phyloP scores from a whole-genome alignment of 1,140 invertebrate species.

The Adoxophyes honmai region DNA sequence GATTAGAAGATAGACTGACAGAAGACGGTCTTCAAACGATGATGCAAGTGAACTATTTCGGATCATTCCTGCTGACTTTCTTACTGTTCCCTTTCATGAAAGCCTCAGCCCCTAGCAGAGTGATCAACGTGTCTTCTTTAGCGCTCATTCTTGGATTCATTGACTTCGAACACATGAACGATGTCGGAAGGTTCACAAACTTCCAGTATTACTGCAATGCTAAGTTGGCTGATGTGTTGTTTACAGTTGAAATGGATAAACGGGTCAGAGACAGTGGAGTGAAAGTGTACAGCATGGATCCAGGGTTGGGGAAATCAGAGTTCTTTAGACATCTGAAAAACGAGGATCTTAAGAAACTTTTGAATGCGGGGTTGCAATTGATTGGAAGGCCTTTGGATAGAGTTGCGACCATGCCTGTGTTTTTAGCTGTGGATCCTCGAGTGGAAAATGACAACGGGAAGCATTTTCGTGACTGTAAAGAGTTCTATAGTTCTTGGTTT shows the following conservation, averaged over 20 bases:
- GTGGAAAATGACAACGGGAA: slow-evolving; percentile 80
- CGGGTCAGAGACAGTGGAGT: slow-evolving; percentile 78
- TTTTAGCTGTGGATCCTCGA: slow-evolving; percentile 81
- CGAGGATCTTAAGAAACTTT: slow-evolving; percentile 57
- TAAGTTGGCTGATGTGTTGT: slow-evolving; percentile 85
- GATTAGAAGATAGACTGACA: slow-evolving; percentile 49
- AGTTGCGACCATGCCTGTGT: slow-evolving; percentile 85
- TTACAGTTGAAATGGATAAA: slow-evolving; percentile 82
- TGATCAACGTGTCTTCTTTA: slow-evolving; percentile 71
- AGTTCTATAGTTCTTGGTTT: slow-evolving; percentile 47
- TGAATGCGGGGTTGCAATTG: slow-evolving; percentile 31
- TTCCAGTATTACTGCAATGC: slow-evolving; percentile 83
- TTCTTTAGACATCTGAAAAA: slow-evolving; percentile 82
- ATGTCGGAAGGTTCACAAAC: slow-evolving; percentile 68
- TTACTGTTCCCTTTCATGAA: slow-evolving; percentile 78
- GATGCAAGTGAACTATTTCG: slow-evolving; percentile 78
- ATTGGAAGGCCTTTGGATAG: slow-evolving; percentile 75
- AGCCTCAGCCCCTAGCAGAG: slow-evolving; percentile 78
- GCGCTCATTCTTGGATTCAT: slow-evolving; percentile 78
- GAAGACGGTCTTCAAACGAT: slow-evolving; percentile 76
- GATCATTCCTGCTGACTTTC: slow-evolving; percentile 78
- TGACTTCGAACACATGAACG: slow-evolving; percentile 81
- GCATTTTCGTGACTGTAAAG: slow-evolving; percentile 76
- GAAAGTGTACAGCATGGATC: slow-evolving; percentile 85
- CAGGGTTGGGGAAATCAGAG: slow-evolving; percentile 87